phyloP scores from a whole-genome alignment of 2,888 invertebrate species.

The Andrena bicolor region DNA sequence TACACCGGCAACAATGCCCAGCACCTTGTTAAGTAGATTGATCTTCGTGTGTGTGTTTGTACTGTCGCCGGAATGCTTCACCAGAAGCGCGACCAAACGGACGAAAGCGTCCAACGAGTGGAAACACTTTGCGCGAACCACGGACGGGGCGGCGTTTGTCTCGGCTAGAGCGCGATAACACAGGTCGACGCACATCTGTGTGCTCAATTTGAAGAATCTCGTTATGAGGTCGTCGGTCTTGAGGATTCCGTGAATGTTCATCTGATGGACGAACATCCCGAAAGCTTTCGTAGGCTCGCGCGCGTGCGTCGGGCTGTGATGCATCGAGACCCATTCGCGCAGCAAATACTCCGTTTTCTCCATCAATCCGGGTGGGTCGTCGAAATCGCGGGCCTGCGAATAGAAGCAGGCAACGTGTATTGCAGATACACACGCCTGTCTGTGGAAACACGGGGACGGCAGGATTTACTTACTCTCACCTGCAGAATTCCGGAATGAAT shows the following conservation, averaged over 20 bases:
- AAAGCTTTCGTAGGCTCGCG: conserved; percentile 96
- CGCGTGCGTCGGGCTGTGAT: conserved; percentile 92
- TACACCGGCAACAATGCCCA: conserved; percentile 98
- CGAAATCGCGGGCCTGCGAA: conserved; percentile 92
- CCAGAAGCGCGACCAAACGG: conserved; percentile 96
- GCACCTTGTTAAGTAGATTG: conserved; percentile 97
- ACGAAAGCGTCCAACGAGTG: conserved; percentile 98
- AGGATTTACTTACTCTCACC: conserved; percentile 88
- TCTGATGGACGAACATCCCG: conserved; percentile 96
- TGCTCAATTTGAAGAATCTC: conserved; percentile 97
- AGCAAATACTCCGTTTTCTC: conserved; percentile 98
- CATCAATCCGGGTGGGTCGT: conserved; percentile 96
- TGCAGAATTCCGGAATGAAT: conserved; percentile 97
- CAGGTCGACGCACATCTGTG: conserved; percentile 98
- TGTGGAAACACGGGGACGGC: conserved; percentile 1
- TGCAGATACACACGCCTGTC: conserved; percentile 19
- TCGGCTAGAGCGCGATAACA: conserved; percentile 95
- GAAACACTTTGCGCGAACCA: conserved; percentile 96
- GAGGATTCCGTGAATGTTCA: conserved; percentile 98
- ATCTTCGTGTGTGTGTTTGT: conserved; percentile 98
- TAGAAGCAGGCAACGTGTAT: conserved; percentile 48
- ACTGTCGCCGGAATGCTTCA: conserved; percentile 96
- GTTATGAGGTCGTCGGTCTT: conserved; percentile 99
- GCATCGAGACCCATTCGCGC: conserved; percentile 97
- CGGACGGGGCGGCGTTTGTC: conserved; percentile 88